Percentiles rank a stretch among this genome's conserved stretches.
These are phyloP conservation scores for Thyatira batis DNA, from an alignment of 2,888 invertebrate genomes.

Conservation along the genomic window DNA sequence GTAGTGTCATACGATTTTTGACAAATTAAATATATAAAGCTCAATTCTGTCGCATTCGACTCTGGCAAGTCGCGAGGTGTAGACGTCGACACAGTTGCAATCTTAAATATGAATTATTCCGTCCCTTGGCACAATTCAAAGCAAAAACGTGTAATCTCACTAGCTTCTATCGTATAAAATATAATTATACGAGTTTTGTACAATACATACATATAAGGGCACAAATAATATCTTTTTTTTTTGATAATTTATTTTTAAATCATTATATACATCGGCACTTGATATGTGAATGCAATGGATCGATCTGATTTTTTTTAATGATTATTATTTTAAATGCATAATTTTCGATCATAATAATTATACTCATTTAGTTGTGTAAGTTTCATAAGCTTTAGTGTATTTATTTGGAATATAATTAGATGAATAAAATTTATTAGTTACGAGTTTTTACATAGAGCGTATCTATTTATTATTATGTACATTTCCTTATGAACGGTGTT, in stretches of 20 bases:
- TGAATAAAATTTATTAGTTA: conserved; percentile 39
- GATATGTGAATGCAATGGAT: conserved; percentile 26
- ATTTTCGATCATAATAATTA: conserved; percentile 76
- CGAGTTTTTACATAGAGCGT: conserved; percentile 50
- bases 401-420: conserved; percentile 50
- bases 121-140: conserved; percentile 68
- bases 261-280: conserved; percentile 26
- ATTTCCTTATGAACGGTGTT: conserved; percentile 42
- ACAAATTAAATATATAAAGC: conserved; percentile 3
- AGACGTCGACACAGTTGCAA: not conserved
- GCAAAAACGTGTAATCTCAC: conserved; percentile 59
- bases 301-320: conserved; percentile 47
- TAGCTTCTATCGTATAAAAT: conserved; percentile 47
- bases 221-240: conserved; percentile 40
- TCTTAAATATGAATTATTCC: conserved; percentile 53
- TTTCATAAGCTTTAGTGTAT: conserved; percentile 70
- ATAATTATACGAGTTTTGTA: conserved; percentile 47
- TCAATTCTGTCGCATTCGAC: conserved; percentile 4
- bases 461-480: conserved; percentile 74
- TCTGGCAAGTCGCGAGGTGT: not conserved
- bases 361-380: conserved; percentile 70
- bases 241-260: conserved; percentile 11
- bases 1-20: not conserved
- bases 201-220: conserved; percentile 41
- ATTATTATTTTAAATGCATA: conserved; percentile 60